Evolutionary conservation across 2,888 invertebrate genomes (phyloP).

Genomic region (Beris chalybata): DNA sequence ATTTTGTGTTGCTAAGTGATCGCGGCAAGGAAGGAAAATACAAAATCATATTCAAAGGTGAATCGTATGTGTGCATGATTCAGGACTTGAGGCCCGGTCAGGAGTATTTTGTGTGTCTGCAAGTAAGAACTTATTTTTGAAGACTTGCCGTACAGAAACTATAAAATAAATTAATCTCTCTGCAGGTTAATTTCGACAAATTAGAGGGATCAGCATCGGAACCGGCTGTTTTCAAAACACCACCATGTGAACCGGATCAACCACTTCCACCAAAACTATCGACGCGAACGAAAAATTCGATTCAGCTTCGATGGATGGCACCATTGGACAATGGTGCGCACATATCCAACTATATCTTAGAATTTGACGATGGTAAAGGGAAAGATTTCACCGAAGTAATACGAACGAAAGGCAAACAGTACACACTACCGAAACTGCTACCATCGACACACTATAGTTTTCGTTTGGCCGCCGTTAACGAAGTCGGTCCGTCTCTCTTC

Average conservation of each 20-base stretch:
- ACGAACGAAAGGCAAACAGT: conserved; percentile 74
- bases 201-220: conserved; percentile 75
- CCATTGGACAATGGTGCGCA: conserved; percentile 79
- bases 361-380: conserved; percentile 72
- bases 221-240: conserved; percentile 78
- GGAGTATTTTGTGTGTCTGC: conserved; percentile 80
- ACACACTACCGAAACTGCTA: conserved; percentile 72
- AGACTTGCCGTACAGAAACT: neutral
- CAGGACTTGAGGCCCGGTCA: conserved; percentile 86
- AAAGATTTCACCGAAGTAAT: conserved; percentile 73
- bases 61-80: conserved; percentile 75
- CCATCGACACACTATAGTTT: conserved; percentile 81
- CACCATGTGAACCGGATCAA: conserved; percentile 79
- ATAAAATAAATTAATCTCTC: neutral
- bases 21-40: conserved; percentile 79
- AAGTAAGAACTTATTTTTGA: conserved; percentile 57
- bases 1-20: conserved; percentile 80
- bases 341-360: conserved; percentile 74
- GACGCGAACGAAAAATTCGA: conserved; percentile 69
- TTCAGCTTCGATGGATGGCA: conserved; percentile 72
- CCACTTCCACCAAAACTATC: conserved; percentile 71
- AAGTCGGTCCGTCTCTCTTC: conserved; percentile 74
- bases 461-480: conserved; percentile 81
- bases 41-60: conserved; percentile 80
- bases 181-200: conserved; percentile 62